These are phyloP conservation scores for Aradophagus sp. DNA, from an alignment of 1,140 invertebrate species.

Conservation along the genomic window DNA sequence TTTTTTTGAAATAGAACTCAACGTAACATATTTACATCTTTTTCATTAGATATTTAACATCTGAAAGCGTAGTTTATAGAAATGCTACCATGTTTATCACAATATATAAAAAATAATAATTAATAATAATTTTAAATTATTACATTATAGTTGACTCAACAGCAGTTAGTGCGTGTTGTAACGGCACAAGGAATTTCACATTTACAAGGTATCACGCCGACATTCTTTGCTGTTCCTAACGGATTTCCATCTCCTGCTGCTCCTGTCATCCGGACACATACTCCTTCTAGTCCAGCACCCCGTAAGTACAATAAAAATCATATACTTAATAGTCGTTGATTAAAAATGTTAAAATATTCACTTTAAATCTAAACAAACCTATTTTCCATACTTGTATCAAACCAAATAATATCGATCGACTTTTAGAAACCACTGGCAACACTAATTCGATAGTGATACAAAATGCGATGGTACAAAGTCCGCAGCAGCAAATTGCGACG, in stretches of 20 bases:
- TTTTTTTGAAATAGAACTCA: no score
- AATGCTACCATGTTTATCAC: no score
- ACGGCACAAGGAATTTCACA: conserved; percentile 72
- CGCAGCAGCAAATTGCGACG: conserved; percentile 66
- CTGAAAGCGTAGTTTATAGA: no score
- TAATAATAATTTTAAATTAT: no score
- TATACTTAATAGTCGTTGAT: no score
- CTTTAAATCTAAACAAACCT: no score
- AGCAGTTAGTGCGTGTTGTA: conserved; percentile 72
- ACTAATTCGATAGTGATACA: conserved; percentile 72
- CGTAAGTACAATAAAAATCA: conserved; percentile 60
- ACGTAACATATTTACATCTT: no score
- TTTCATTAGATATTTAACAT: no score
- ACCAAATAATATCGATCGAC: no score
- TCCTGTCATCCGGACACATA: conserved; percentile 71
- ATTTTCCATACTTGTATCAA: no score
- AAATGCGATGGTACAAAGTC: conserved; percentile 73
- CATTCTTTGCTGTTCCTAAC: conserved; percentile 74
- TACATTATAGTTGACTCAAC: conserved; percentile 70
- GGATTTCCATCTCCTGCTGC: conserved; percentile 70
- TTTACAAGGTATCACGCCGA: conserved; percentile 70
- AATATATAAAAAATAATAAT: no score
- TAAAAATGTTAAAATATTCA: no score
- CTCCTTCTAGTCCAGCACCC: conserved; percentile 72
- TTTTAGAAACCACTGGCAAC: conserved; percentile 66